Conservation (phyloP, 2,113 vertebrate genomes). For the Vulpes lagopus region DNA sequence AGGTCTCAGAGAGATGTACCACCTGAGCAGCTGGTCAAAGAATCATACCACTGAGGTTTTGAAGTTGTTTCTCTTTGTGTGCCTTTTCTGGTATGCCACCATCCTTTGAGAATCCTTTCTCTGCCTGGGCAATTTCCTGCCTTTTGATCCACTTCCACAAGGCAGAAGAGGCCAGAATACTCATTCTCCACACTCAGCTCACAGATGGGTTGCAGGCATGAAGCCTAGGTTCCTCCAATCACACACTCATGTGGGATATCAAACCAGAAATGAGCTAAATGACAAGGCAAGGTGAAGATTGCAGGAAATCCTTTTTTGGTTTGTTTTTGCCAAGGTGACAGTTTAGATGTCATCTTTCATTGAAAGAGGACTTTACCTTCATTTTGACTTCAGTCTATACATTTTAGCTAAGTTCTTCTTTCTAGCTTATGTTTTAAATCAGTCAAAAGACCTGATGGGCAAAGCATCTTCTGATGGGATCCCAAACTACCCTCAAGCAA, state of each 20-base stretch:
- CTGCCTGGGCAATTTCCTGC: not conserved
- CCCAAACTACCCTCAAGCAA: not conserved
- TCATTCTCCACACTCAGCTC: not conserved
- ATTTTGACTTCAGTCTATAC: not conserved
- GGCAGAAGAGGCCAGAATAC: not conserved
- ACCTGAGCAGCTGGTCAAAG: not conserved
- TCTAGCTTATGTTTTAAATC: not conserved
- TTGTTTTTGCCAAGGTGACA: not conserved
- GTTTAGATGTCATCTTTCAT: not conserved
- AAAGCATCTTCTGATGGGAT: not conserved
- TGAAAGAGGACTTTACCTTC: not conserved
- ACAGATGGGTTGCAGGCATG: not conserved
- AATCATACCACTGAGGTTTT: not conserved
- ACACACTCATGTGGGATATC: not conserved
- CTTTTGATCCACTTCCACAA: not conserved
- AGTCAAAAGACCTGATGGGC: not conserved
- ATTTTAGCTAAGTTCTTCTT: not conserved
- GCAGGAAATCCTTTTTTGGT: not conserved
- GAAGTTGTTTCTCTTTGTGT: not conserved
- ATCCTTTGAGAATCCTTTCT: not conserved
- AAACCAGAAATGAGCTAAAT: not conserved
- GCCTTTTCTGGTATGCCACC: not conserved
- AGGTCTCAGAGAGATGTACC: not conserved
- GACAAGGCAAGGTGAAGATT: not conserved
- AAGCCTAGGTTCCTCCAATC: not conserved